Evolutionary conservation across 1,140 invertebrate genomes (phyloP), one percentile per base, ranked within the genome.

Genomic region (Pseudoatta argentina): DNA sequence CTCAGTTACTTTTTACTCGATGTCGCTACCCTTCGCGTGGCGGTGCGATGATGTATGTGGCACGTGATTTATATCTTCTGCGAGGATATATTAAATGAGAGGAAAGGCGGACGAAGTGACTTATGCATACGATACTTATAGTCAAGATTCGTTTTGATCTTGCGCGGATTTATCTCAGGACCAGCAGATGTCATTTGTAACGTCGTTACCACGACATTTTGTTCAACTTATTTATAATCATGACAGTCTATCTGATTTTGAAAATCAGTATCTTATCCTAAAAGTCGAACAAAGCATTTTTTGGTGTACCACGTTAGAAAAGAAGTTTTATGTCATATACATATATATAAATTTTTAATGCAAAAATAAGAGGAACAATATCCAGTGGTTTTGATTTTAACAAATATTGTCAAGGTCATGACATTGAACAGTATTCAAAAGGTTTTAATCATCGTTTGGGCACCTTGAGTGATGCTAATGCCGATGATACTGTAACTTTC

Each of bases 1-100:
- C 90, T 88, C 89, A 88, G 86, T 88, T 88, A 92, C 91, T 92
- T 92, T 92, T 92, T 89, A 86, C 85, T 82, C 71, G 63, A 16
- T 57, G 73, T 69, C 48, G 64, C 71, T 82, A 78, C 63, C 88
- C 88, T 71, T 77, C 82, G 76, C 75, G 72, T 3, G 59, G 73
- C 59, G 81, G 79, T 78, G 76, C 73, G 87, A 92, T 92, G 91
- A 92, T 91, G 73, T 89, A 92, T 88, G 88, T 69, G 82, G 24
- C 61, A 21, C 51, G 86, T 91, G 91, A 92, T 92, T 92, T 92
- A 91, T 92, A 86, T 91, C 89, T 55, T 48, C 51, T 83, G 67
- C 77, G 76, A 88, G 85, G 86, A 91, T 86, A 85, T 63, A 85
- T 86, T 75, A 81, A 67, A 76, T 59, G 86, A 76, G 71, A 75